Base-by-base conservation (phyloP, 1,140 invertebrate genomes). In the Ylistrum balloti region DNA sequence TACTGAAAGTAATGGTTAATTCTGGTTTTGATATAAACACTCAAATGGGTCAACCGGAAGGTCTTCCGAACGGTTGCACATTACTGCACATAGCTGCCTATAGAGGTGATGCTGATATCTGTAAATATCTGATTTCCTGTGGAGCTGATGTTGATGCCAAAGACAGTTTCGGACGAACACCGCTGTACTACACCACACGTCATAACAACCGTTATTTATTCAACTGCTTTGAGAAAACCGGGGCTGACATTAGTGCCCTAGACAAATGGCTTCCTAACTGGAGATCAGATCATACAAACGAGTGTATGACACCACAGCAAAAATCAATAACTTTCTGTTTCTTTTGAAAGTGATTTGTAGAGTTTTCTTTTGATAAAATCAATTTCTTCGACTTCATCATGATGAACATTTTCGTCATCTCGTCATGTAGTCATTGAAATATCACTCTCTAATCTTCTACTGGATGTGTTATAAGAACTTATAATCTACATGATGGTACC, bases 21-120 rank as follows among this genome's bases (percentile, higher is more conserved):
- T 89, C 93, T 17, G 93, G 92, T 38, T 90, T 94, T n/a, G 93
- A 93, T 88, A 89, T 94, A 11, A 94, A 95, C 89, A 41, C 88
- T 15, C 88, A 48, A 86, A 95, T 95, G 94, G 94, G 94, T 3
- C 90, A 93, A n/a, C 94, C 94, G 1, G 93, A 93, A 85, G 94
- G 94, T 33, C 91, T 95, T 15, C 94, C 94, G 11, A 87, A 85
- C 17, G 85, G 48, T 1, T 95, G 94, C 86, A 92, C 91, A 0
- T 33, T 93, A 38, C 90, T 95, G 22, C 94, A 95, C 87, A 88
- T 95, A 32, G 93, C 94, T 9, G 92, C 93, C 28, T 88, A 94
- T 33, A 89, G 93, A 35, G 91, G 91, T 22, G 94, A 95, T 90
- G 85, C 91, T 33, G 93, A 93, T 88, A 90, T 94, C 0, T 90